Evolutionary conservation across 2,113 vertebrate species (phyloP).

Genomic region (Megalops atlanticus): DNA sequence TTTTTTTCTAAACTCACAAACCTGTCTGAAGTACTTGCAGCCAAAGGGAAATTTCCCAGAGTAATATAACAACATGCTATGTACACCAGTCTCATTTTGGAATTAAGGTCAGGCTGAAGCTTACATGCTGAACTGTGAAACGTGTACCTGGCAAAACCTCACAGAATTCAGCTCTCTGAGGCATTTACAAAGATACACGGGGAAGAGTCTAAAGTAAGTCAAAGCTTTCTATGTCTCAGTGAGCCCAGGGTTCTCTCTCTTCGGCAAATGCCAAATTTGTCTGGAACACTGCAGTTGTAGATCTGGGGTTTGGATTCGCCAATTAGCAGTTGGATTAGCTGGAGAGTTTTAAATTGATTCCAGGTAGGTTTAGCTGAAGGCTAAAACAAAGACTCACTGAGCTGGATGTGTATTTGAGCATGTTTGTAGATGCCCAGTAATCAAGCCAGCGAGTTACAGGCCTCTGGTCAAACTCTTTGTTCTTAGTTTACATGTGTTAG

Average conservation of each 20-base stretch:
- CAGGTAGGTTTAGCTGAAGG: too few species aligned
- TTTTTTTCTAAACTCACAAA: background rate
- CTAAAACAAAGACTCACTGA: too few species aligned
- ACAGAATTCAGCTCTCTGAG: background rate
- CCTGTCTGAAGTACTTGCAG: background rate
- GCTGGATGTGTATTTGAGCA: too few species aligned
- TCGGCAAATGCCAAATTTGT: too few species aligned
- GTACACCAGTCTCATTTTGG: background rate
- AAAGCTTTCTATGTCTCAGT: background rate
- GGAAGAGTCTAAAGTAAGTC: background rate
- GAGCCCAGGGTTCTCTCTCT: too few species aligned
- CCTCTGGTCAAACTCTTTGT: too few species aligned
- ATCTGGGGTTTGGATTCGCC: background rate
- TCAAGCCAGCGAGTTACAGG: too few species aligned
- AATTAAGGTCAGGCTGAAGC: background rate
- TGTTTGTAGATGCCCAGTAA: too few species aligned
- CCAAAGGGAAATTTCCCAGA: constrained; percentile 2
- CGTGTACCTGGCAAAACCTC: background rate
- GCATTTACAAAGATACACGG: background rate
- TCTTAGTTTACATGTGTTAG: too few species aligned
- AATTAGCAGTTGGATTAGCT: background rate
- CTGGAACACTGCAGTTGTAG: background rate
- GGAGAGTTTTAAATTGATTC: background rate
- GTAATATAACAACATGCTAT: background rate
- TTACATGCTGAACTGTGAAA: background rate